These are phyloP conservation scores for Dicentrarchus labrax DNA, from an alignment of 2,113 vertebrate genomes.

Conservation along the genomic window DNA sequence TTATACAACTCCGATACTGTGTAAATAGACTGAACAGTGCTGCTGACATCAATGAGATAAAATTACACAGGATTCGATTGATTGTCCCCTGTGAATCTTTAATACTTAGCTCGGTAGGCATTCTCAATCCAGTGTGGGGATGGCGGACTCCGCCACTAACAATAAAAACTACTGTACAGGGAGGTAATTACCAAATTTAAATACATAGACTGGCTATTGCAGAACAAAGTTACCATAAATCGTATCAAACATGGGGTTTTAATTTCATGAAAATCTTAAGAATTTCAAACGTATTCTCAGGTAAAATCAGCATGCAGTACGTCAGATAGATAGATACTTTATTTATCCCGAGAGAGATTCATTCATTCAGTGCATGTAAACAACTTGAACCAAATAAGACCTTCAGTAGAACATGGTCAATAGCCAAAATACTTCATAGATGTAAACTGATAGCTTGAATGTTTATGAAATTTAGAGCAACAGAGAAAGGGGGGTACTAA, in stretches of 20 bases:
- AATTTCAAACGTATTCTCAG: background rate
- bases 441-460: slow-evolving; percentile 1
- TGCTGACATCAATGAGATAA: background rate
- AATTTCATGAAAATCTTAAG: background rate
- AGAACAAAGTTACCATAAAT: background rate
- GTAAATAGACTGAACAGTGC: background rate
- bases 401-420: background rate
- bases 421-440: background rate
- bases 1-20: background rate
- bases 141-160: background rate
- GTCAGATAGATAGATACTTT: too few species aligned
- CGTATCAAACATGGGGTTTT: background rate
- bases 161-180: background rate
- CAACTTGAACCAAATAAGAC: background rate
- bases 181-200: background rate
- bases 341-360: too few species aligned
- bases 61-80: background rate
- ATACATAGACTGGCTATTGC: background rate
- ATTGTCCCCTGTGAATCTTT: background rate
- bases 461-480: slow-evolving; percentile 13
- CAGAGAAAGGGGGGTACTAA: background rate
- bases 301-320: background rate
- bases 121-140: background rate
- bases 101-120: background rate
- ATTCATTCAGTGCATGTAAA: background rate